These are phyloP conservation scores for Acanthurus lineatus DNA, from an alignment of 2,797 vertebrate genomes.

Conservation along the genomic window DNA sequence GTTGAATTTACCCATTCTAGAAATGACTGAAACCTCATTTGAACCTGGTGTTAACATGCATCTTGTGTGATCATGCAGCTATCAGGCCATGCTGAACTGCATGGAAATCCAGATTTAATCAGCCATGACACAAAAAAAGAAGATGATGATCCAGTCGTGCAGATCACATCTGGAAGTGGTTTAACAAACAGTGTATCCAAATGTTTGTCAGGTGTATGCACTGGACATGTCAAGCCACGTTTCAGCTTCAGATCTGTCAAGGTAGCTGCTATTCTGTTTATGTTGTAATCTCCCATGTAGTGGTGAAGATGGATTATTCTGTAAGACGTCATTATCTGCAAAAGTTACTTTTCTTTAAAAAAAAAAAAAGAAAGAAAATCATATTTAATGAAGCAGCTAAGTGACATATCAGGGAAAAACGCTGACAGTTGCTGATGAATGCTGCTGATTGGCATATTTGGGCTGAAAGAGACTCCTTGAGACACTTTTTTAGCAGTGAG, in stretches of 20 bases:
- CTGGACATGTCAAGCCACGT: constrained; percentile 38
- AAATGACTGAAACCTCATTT: constrained; percentile 63
- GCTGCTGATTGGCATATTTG: background rate
- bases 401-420: background rate
- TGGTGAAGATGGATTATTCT: constrained; percentile 7
- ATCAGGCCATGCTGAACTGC: constrained; percentile 47
- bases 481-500: background rate
- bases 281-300: constrained; percentile 18
- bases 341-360: too few species aligned
- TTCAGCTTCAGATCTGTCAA: constrained; percentile 50
- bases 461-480: background rate
- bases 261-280: constrained; percentile 28
- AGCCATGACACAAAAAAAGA: constrained; percentile 43
- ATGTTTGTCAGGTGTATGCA: constrained; percentile 44
- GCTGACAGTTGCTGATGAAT: constrained; percentile 9
- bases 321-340: background rate
- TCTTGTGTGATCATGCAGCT: constrained; percentile 50
- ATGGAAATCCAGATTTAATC: constrained; percentile 44
- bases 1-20: constrained; percentile 84
- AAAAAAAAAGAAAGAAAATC: too few species aligned
- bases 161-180: constrained; percentile 43
- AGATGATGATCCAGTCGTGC: constrained; percentile 44
- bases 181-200: constrained; percentile 42
- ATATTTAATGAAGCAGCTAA: background rate
- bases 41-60: constrained; percentile 66